Base-by-base conservation (phyloP, 1,140 invertebrate species). In the Episyrphus balteatus region DNA sequence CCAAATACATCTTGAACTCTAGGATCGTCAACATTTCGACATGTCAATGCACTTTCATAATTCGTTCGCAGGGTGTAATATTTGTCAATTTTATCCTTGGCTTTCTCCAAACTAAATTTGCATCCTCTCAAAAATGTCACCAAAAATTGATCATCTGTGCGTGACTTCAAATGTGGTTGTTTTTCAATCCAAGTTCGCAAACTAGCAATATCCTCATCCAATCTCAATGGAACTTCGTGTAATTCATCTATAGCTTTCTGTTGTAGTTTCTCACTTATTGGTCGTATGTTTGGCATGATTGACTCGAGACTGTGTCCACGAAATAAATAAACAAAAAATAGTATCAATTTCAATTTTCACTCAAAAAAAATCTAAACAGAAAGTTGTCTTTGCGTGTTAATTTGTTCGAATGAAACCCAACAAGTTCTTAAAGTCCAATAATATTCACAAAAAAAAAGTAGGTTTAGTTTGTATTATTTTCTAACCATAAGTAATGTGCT, bases 31-130 rank as follows among this genome's bases (percentile, higher is more conserved):
- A 73, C 71, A 49, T 72, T 67, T 46, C 57, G 66, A 0, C 58
- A 51, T 10, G 47, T 36, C 47, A 61, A 70, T 13, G 71, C 51
- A 19, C 74, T 72, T 0, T 80, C 79, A 17, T 75, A 68, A 37
- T 74, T 61, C 3, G 70, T 70, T 52, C 72, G 70, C 38, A 81
- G 62, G 2, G 78, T 76, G 49, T 80, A 81, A 59, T 73, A 80
- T 54, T 75, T 73, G 53, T 82, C 80, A 5, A 83, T 50, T 58
- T 81, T 81, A 52, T 74, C 58, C 61, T 82, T 83, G 14, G 75
- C 73, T 50, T 71, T 70, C 58, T 82, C 78, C 50, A 82, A 58
- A 51, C 79, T 82, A 58, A 77, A 82, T 61, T 85, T 85, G 54
- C 77, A 79, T 37, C 81, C 78, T 13, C 81, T 67, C 26, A 84